Base-by-base conservation (phyloP, 2,113 vertebrate species). In the Megaptera novaeangliae region DNA sequence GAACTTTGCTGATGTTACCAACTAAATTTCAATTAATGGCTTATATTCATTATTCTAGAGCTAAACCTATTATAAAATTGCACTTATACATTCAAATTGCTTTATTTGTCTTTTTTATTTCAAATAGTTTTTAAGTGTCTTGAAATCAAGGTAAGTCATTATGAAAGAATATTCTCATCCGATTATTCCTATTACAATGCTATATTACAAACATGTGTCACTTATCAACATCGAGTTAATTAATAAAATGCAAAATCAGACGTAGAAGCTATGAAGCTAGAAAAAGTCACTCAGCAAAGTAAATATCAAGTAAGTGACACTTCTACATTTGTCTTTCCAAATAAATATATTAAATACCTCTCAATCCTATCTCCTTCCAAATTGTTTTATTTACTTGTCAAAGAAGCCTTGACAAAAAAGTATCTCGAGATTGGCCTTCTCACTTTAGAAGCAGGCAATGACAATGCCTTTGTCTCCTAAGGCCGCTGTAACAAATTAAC, bases 1-100 rank as follows among this genome's bases (percentile, higher is more conserved):
- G 98, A 98, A 98, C 96, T 98, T 98, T 98, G 96, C 93, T 86
- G n/a, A 97, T 98, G 98, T 95, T 98, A 97, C 96, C 98, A 98
- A 98, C 98, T 99, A 99, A 98, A 97, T 98, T 98, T 86, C 97
- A 98, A 98, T 98, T 98, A 98, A 98, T 98, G 97, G 98, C 97
- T 98, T 92, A 97, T 72, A 98, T 98, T 98, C 46, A 17, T 98
- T 98, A 99, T 98, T 97, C 98, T 92, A 97, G 88, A 98, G 97
- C 66, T 72, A 96, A 95, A 95, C 96, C 63, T 92, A 97, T 94
- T 72, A 97, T 95, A 97, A 94, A 97, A 88, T 97, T 29, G 12
- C 87, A 97, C 97, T 98, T 98, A 97, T 72, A 97, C 97, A 98
- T 98, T 98, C 88, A 97, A 98, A 97, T 94, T 94, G 82, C 46